phyloP scores from a whole-genome alignment of 2,797 vertebrate genomes.

The Miichthys miiuy region DNA sequence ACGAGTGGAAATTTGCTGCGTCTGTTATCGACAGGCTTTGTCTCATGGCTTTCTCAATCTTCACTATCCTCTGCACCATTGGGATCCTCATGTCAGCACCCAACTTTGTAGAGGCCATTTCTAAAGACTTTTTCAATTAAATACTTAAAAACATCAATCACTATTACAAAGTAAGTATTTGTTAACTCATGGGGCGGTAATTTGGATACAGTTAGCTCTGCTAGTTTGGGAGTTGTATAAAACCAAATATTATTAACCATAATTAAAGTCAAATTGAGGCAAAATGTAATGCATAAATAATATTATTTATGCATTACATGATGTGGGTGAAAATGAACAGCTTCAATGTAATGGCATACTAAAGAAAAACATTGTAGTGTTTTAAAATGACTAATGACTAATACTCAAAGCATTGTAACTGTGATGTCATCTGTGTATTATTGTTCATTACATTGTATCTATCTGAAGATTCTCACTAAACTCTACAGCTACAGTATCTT shows the following conservation, averaged over 20 bases:
- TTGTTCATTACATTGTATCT: constrained; percentile 17
- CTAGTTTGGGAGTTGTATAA: neutral
- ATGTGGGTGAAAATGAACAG: neutral
- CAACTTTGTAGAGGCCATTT: constrained; percentile 94
- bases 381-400: constrained; percentile 10
- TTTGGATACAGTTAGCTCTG: constrained; percentile 3
- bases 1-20: constrained; percentile 97
- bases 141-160: constrained; percentile 3
- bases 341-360: neutral
- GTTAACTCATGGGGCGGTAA: neutral
- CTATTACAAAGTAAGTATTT: constrained; percentile 12
- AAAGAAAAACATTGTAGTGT: neutral
- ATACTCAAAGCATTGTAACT: constrained; percentile 11
- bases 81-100: constrained; percentile 96
- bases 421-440: constrained; percentile 31
- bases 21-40: constrained; percentile 96
- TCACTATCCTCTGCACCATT: constrained; percentile 95
- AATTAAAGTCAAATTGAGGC: constrained; percentile 8
- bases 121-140: constrained; percentile 87
- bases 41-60: constrained; percentile 94
- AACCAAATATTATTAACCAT: constrained; percentile 12
- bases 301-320: constrained; percentile 12
- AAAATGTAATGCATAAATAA: constrained; percentile 15
- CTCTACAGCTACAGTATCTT: constrained; percentile 6
- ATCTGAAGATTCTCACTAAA: neutral